Conservation (phyloP, 2,797 vertebrate species). For the Acanthiza pusilla region DNA sequence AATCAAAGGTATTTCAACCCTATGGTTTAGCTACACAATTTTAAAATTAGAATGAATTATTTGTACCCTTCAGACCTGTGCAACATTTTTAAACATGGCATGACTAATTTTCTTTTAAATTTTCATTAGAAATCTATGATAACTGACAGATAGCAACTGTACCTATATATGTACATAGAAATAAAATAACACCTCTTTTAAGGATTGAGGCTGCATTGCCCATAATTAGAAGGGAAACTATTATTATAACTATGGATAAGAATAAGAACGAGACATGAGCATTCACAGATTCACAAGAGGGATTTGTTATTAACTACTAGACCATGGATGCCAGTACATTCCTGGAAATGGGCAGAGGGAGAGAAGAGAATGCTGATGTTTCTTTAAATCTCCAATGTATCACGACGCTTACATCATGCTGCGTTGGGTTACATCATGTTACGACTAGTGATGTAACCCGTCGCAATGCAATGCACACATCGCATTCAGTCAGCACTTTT, state of each 20-base stretch:
- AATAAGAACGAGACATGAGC: not conserved
- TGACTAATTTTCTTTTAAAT: not conserved
- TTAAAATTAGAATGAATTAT: not conserved
- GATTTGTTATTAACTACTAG: not conserved
- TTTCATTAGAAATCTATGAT: not conserved
- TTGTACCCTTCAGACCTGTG: not conserved
- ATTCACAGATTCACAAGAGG: not conserved
- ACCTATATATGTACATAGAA: not conserved
- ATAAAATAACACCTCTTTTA: not conserved
- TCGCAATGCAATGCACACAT: slow-evolving; percentile 63
- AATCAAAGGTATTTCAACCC: not conserved
- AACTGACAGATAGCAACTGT: not conserved
- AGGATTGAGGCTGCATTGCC: not conserved
- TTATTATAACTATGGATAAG: not conserved
- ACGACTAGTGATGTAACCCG: slow-evolving; percentile 50
- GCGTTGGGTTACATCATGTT: slow-evolving; percentile 51
- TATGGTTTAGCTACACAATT: not conserved
- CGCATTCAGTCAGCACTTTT: not conserved
- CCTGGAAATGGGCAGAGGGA: not conserved
- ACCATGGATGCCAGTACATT: not conserved
- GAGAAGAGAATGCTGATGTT: not conserved
- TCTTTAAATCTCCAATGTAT: slow-evolving; percentile 43
- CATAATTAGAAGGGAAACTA: not conserved
- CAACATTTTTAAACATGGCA: not conserved
- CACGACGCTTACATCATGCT: slow-evolving; percentile 48